Evolutionary conservation across 2,797 vertebrate species (phyloP).

Genomic region (Spondyliosoma cantharus): DNA sequence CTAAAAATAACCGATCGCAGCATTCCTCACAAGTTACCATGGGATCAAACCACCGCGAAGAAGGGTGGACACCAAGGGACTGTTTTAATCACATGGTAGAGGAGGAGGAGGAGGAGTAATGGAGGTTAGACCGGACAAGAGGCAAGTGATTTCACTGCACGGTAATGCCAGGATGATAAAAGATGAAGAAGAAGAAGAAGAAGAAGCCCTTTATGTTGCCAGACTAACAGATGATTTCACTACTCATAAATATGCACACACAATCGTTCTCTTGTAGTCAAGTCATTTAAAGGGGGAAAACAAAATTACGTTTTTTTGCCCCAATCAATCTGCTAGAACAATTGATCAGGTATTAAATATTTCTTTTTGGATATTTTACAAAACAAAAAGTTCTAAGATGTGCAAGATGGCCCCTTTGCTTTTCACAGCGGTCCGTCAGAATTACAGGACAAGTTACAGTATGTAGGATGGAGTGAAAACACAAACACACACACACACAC

Average conservation of each 20-base stretch:
- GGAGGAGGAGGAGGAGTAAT: slow-evolving; percentile 11
- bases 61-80: slow-evolving; percentile 34
- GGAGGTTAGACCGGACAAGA: slow-evolving; percentile 15
- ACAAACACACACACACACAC: not conserved
- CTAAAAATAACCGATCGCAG: slow-evolving; percentile 61
- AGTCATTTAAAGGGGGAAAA: slow-evolving; percentile 25
- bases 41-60: slow-evolving; percentile 50
- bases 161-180: slow-evolving; percentile 42
- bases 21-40: slow-evolving; percentile 63
- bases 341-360: not conserved
- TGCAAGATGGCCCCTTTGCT: slow-evolving; percentile 23
- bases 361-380: not conserved
- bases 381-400: not conserved
- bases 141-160: slow-evolving; percentile 45
- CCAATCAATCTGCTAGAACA: not conserved
- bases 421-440: slow-evolving; percentile 20
- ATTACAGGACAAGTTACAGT: slow-evolving; percentile 49
- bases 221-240: slow-evolving; percentile 17
- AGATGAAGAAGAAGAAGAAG: slow-evolving; percentile 43
- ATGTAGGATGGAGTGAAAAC: slow-evolving; percentile 40
- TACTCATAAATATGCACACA: slow-evolving; percentile 28
- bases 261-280: slow-evolving; percentile 11
- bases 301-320: not conserved
- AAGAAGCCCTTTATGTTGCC: slow-evolving; percentile 28
- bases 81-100: slow-evolving; percentile 62